Conservation (phyloP, 2,797 vertebrate genomes). For the Antennarius maculatus region DNA sequence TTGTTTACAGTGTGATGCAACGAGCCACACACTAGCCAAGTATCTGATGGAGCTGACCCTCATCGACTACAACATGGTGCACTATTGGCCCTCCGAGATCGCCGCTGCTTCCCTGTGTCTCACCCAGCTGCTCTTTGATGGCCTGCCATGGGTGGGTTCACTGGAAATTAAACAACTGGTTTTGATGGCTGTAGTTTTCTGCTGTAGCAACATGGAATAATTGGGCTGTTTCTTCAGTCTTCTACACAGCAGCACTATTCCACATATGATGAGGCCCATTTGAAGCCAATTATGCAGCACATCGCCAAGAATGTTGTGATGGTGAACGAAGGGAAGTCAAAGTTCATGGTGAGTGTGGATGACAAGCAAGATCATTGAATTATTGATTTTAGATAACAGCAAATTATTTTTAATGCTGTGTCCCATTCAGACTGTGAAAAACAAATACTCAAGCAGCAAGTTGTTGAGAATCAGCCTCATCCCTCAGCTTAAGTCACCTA, state of each 20-base stretch:
- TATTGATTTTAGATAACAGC: not conserved
- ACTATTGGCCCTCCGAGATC: slow-evolving; percentile 88
- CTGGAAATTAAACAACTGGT: too few species aligned
- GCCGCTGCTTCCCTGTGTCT: slow-evolving; percentile 90
- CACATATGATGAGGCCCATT: slow-evolving; percentile 70
- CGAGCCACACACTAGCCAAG: slow-evolving; percentile 91
- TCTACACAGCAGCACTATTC: slow-evolving; percentile 78
- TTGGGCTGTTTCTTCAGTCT: slow-evolving; percentile 57
- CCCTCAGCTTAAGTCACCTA: slow-evolving; percentile 81
- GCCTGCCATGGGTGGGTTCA: slow-evolving; percentile 85
- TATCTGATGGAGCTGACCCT: slow-evolving; percentile 95
- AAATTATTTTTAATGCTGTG: fast-evolving
- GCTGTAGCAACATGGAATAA: not conserved
- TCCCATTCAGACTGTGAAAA: slow-evolving; percentile 85
- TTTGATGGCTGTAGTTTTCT: fast-evolving
- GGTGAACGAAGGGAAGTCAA: slow-evolving; percentile 74
- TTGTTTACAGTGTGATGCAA: slow-evolving; percentile 82
- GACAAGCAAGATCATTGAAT: not conserved
- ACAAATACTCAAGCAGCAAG: slow-evolving; percentile 89
- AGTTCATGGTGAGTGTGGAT: slow-evolving; percentile 71
- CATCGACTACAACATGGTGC: slow-evolving; percentile 92
- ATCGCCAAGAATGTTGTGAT: slow-evolving; percentile 80
- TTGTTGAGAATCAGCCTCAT: slow-evolving; percentile 88
- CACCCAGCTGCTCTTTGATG: slow-evolving; percentile 86
- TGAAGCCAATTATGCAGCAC: slow-evolving; percentile 78